Evolutionary conservation across 2,113 vertebrate genomes (phyloP), one percentile per base, ranked within the genome.

Genomic region (Edolisoma coerulescens): DNA sequence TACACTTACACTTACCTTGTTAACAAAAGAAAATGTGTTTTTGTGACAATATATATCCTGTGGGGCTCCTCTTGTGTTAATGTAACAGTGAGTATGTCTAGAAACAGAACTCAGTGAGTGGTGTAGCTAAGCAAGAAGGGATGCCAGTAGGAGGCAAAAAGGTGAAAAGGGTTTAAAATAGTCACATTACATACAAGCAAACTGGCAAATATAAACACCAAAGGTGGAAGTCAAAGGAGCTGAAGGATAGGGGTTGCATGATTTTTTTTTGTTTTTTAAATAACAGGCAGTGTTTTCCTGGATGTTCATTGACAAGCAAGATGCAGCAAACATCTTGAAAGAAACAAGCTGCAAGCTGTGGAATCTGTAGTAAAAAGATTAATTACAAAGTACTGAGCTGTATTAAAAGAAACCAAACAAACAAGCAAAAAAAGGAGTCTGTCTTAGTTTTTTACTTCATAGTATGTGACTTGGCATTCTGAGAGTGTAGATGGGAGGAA

Each of bases 1-100:
- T 50, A 19, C 7, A 9, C 13, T 79, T 54, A 10, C 0, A 0
- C 13, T 79, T 54, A 10, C 0, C 0, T 32, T 64, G 14, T 19
- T 84, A 89, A 78, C 0, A 0, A 83, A 63, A 35, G 41, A 73
- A 93, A 61, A 64, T 45, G 18, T 16, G 6, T 75, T 93, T 93
- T 75, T 47, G 8, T 82, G 22, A 42, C 18, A 39, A 11, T 7
- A 3, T 19, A 11, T 56, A 42, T 83, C 45, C 28, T 77, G 11
- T 56, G 35, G 30, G 30, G 41, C 35, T 60, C 10, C n/a, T 74
- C 44, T 88, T 0, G 0, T 47, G 10, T 76, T 59, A 67, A 35
- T 39, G 39, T 39, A 41, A 45, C 37, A 68, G 30, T 50, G 47
- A 61, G 19, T 44, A 39, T 52, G 11, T 60, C 14, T 44, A 64